Evolutionary conservation across 2,113 vertebrate genomes (phyloP).

Genomic region (Peucedramus taeniatus): DNA sequence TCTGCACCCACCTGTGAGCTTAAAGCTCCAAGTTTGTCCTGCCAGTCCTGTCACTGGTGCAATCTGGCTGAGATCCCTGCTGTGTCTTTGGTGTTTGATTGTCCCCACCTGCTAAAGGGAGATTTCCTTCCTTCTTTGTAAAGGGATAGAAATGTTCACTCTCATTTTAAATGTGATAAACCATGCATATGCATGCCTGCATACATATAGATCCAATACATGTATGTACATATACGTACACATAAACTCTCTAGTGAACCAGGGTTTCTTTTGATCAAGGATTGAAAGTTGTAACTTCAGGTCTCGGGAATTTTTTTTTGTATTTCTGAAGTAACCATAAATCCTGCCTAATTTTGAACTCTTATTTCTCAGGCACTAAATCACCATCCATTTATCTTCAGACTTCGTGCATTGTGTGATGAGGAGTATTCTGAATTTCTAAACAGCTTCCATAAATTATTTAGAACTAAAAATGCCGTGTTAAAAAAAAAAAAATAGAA

Average conservation of each 20-base stretch:
- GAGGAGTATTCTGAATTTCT: background rate
- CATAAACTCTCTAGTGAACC: background rate
- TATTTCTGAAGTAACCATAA: background rate
- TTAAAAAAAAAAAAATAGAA: background rate
- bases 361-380: background rate
- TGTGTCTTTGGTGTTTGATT: background rate
- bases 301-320: background rate
- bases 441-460: constrained; percentile 30
- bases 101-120: background rate
- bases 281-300: background rate
- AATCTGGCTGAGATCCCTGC: background rate
- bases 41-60: background rate
- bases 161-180: background rate
- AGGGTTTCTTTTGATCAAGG: background rate
- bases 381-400: background rate
- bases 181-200: background rate
- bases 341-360: background rate
- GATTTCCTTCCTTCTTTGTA: background rate
- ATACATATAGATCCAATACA: background rate
- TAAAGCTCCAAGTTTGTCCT: background rate
- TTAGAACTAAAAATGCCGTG: background rate
- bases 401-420: background rate
- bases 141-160: background rate
- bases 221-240: background rate
- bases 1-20: background rate